Conservation (phyloP, 2,888 invertebrate genomes). For the Catocala sponsa region DNA sequence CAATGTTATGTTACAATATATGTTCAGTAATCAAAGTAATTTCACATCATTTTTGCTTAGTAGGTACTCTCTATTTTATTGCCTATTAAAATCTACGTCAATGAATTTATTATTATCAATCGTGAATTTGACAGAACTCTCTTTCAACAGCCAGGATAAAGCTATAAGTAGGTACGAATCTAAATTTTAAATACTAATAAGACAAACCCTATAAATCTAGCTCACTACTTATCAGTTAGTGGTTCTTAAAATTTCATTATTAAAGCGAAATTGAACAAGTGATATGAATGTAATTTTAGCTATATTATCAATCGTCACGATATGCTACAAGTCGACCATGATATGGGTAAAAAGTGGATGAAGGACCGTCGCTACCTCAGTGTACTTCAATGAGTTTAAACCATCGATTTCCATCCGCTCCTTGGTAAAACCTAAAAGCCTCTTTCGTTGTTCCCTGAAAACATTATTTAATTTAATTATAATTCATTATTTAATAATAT, state of each 20-base stretch:
- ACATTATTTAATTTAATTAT: slow-evolving; percentile 12
- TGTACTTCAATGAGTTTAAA: slow-evolving; percentile 88
- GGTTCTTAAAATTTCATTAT: slow-evolving; percentile 38
- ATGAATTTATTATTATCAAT: too few relatives aligned
- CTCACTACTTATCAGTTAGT: slow-evolving; percentile 36
- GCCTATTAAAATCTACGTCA: too few relatives aligned
- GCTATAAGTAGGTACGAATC: slow-evolving; percentile 24
- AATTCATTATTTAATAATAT: background rate
- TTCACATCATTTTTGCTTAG: too few relatives aligned
- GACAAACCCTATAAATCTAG: slow-evolving; percentile 35
- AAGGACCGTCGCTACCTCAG: slow-evolving; percentile 85
- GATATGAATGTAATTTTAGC: slow-evolving; percentile 50
- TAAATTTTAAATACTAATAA: slow-evolving; percentile 20
- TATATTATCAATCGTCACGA: slow-evolving; percentile 32
- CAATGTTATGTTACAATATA: too few relatives aligned
- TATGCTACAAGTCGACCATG: slow-evolving; percentile 86
- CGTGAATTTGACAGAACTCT: background rate
- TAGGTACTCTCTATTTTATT: too few relatives aligned
- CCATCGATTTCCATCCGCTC: slow-evolving; percentile 88
- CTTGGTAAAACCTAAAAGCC: slow-evolving; percentile 77
- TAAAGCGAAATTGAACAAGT: slow-evolving; percentile 52
- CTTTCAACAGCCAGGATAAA: slow-evolving; percentile 31
- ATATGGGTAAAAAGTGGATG: slow-evolving; percentile 90
- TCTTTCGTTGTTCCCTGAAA: slow-evolving; percentile 82
- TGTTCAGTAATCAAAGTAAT: too few relatives aligned